Percentiles rank a stretch among this genome's conserved stretches.
Conservation (phyloP, 2,797 vertebrate genomes). For the Erethizon dorsatum region DNA sequence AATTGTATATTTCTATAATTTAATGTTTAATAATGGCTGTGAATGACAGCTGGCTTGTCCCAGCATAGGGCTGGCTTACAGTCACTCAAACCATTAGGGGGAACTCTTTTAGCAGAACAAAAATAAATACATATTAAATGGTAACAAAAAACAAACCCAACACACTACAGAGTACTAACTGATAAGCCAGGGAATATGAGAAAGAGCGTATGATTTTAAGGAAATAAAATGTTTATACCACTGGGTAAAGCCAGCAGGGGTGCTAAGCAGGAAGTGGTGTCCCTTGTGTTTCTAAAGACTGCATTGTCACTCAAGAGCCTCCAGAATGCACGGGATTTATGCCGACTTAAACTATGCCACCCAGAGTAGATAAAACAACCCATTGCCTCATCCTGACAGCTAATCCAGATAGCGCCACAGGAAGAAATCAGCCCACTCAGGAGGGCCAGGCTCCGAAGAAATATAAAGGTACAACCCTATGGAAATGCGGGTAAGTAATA, state of each 20-base stretch:
- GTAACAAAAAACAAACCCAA: not conserved
- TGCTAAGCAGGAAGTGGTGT: not conserved
- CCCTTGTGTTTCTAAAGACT: not conserved
- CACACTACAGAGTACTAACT: not conserved
- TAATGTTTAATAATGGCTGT: not conserved
- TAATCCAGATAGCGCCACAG: not conserved
- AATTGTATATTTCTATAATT: not conserved
- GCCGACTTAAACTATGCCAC: not conserved
- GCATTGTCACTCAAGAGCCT: not conserved
- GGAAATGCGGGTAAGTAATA: not conserved
- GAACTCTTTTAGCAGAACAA: not conserved
- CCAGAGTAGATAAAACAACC: not conserved
- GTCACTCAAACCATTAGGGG: not conserved
- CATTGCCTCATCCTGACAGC: not conserved
- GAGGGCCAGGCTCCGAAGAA: not conserved
- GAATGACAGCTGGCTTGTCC: not conserved
- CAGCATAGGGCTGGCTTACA: not conserved
- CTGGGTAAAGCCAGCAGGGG: not conserved
- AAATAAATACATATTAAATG: not conserved
- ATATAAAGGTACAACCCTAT: not conserved
- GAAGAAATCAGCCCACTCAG: not conserved
- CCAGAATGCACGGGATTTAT: not conserved
- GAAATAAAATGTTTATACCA: not conserved
- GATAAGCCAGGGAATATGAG: not conserved
- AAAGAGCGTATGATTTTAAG: not conserved